These are phyloP conservation scores for Bombus balteatus DNA, from an alignment of 1,140 invertebrate genomes.

Conservation along the genomic window DNA sequence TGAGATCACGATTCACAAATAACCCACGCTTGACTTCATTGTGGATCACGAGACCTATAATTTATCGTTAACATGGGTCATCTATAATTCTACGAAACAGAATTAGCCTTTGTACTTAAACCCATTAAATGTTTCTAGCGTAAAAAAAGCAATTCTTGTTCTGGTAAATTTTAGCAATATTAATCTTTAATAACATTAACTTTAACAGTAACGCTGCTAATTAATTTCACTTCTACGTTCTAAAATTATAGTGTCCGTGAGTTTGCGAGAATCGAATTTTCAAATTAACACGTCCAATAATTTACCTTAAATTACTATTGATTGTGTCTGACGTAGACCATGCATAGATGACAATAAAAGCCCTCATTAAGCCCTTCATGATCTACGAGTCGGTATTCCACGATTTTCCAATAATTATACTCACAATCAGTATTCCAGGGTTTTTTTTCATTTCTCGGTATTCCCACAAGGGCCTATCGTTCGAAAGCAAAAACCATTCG, in stretches of 20 bases:
- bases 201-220: too few relatives aligned
- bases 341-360: neutral
- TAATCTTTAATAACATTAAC: neutral
- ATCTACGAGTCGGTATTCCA: neutral
- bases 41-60: neutral
- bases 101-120: neutral
- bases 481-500: neutral
- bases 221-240: too few relatives aligned
- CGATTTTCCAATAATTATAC: neutral
- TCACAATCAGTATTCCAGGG: neutral
- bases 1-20: conserved; percentile 25
- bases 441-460: neutral
- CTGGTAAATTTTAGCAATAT: too few relatives aligned
- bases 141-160: too few relatives aligned
- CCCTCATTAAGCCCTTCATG: neutral
- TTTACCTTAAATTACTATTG: neutral
- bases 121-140: too few relatives aligned
- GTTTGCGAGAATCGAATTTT: neutral
- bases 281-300: neutral
- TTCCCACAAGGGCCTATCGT: neutral
- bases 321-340: neutral
- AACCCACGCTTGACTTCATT: conserved; percentile 1
- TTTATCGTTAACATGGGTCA: neutral
- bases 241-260: neutral
- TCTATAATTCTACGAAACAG: conserved; percentile 1